Evolutionary conservation across 1,140 invertebrate genomes (phyloP).

Genomic region (Scaptomyza montana): DNA sequence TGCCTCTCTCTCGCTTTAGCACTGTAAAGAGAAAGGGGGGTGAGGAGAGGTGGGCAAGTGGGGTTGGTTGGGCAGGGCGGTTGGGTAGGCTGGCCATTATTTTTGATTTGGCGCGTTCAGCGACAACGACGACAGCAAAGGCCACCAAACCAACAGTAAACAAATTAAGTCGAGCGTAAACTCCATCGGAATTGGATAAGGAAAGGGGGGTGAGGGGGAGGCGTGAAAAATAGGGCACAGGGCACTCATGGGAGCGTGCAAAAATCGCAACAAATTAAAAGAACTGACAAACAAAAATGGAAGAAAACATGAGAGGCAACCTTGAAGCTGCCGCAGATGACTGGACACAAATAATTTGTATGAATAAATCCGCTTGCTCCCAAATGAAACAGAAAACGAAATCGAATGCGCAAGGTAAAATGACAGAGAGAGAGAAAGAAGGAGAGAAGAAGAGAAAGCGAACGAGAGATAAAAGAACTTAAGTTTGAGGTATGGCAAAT

Average conservation of each 20-base stretch:
- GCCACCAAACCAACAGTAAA: constrained; percentile 78
- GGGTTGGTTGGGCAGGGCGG: background rate
- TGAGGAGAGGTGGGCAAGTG: no score
- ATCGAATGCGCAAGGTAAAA: constrained; percentile 3
- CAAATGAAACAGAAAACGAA: background rate
- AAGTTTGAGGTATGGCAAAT: background rate
- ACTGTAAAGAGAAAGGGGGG: background rate
- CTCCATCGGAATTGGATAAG: constrained; percentile 41
- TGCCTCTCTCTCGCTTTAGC: background rate
- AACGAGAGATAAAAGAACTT: background rate
- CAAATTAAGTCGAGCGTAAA: constrained; percentile 81
- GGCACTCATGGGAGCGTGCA: constrained; percentile 60
- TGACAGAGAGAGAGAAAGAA: background rate
- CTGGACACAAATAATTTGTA: constrained; percentile 37
- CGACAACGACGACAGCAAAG: constrained; percentile 61
- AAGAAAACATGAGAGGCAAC: constrained; percentile 9
- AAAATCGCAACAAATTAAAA: constrained; percentile 80
- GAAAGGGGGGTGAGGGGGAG: no score
- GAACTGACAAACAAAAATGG: constrained; percentile 52
- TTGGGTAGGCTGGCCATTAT: constrained; percentile 40
- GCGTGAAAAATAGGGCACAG: background rate
- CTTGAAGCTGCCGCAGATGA: constrained; percentile 32
- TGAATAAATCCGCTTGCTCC: background rate
- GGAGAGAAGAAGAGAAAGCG: background rate
- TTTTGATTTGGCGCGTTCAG: constrained; percentile 53